Evolutionary conservation across 2,113 vertebrate species (phyloP).

Genomic region (Hyla sarda): DNA sequence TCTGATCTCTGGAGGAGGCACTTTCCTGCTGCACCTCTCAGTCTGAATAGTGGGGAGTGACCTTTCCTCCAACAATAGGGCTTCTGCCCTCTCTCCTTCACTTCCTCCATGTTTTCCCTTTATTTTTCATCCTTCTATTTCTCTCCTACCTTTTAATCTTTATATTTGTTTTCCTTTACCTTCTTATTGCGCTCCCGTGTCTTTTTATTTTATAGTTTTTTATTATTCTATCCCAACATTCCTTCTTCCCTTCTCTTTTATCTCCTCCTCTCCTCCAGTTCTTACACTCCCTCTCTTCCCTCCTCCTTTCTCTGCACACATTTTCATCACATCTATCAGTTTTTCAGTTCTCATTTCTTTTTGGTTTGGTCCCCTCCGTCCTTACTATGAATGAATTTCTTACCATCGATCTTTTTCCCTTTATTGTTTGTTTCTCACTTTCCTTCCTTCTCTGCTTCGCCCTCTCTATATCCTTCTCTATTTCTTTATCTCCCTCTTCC

Average conservation of each 20-base stretch:
- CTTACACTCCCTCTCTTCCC: too few species aligned
- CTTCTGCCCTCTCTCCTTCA: neutral
- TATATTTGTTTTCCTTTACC: neutral
- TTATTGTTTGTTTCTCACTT: neutral
- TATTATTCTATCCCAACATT: too few species aligned
- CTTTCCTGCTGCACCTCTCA: conserved; percentile 49
- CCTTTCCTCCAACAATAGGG: conserved; percentile 43
- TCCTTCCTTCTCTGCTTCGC: too few species aligned
- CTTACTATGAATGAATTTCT: too few species aligned
- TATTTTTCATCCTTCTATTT: neutral
- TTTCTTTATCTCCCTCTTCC: neutral
- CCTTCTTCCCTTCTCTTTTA: neutral
- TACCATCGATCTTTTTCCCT: neutral
- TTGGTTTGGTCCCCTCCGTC: neutral
- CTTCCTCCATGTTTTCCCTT: neutral
- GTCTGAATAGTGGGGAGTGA: conserved; percentile 70
- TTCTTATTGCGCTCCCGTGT: neutral
- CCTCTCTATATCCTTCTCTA: neutral
- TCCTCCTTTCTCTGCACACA: neutral
- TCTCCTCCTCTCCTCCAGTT: neutral
- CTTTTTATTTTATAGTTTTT: too few species aligned
- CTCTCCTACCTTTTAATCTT: neutral
- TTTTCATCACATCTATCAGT: neutral
- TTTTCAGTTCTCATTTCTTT: neutral
- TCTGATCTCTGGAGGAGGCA: conserved; percentile 62